phyloP scores from a whole-genome alignment of 2,888 invertebrate genomes.

The Pristionchus exspectatus region DNA sequence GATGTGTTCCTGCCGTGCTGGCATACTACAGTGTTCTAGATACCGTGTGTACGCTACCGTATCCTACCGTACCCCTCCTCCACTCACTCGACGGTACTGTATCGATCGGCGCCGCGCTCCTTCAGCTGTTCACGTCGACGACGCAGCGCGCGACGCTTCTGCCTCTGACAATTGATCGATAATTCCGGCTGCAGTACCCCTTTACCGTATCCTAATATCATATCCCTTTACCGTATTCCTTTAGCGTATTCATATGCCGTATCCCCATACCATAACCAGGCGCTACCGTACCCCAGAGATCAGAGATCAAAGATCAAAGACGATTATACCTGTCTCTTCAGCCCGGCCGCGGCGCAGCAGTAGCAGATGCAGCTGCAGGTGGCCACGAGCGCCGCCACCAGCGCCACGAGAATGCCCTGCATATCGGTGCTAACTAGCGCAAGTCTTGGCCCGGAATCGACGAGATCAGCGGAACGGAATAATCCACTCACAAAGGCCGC shows the following conservation, averaged over 20 bases:
- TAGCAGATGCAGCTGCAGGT: background rate
- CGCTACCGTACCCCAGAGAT: background rate
- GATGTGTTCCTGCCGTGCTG: no score
- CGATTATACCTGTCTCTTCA: conserved; percentile 28
- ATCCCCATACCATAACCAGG: no score
- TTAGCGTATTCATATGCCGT: background rate
- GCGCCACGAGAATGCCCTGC: background rate
- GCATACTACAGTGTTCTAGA: background rate
- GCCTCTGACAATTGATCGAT: background rate
- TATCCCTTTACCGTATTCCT: background rate
- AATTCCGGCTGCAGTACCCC: background rate
- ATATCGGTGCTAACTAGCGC: background rate
- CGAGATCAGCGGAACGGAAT: background rate
- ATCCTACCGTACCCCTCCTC: background rate
- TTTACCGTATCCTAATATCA: background rate
- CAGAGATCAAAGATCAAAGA: no score
- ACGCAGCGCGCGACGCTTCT: background rate
- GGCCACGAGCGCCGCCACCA: no score
- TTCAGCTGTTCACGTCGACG: background rate
- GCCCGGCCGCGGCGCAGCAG: background rate
- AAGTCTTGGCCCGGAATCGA: background rate
- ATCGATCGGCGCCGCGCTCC: background rate
- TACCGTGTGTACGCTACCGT: background rate
- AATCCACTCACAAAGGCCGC: background rate
- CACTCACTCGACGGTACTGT: conserved; percentile 2